A percentile compares a stretch with the other conserved stretches of the same genome.
phyloP scores from a whole-genome alignment of 2,888 invertebrate species.

The Drosophila pseudotakahashii region DNA sequence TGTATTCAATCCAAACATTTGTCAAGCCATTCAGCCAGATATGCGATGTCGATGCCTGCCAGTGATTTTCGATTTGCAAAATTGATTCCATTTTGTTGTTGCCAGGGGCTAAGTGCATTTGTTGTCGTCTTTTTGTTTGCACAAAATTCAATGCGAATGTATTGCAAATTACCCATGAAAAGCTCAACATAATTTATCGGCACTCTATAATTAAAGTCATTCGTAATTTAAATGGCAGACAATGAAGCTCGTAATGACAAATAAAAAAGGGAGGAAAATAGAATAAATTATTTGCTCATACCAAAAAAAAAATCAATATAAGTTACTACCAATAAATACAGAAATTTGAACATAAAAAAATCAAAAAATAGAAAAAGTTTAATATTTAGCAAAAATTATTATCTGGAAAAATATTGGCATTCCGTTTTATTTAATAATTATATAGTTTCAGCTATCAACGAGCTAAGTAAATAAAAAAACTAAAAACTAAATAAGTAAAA shows the following conservation, averaged over 20 bases:
- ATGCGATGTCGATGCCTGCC: constrained; percentile 21
- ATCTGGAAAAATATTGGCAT: neutral
- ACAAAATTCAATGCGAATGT: constrained; percentile 25
- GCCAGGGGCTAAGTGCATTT: constrained; percentile 4
- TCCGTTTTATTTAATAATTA: neutral
- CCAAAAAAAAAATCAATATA: neutral
- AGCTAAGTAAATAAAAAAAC: neutral
- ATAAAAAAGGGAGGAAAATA: neutral
- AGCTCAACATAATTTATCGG: constrained; percentile 22
- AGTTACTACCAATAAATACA: neutral
- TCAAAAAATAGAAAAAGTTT: too few relatives aligned
- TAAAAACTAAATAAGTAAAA: too few relatives aligned
- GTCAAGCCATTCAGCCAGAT: constrained; percentile 39
- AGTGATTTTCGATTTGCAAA: constrained; percentile 27
- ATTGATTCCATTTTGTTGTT: constrained; percentile 30
- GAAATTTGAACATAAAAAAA: neutral
- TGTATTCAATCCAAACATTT: constrained; percentile 45
- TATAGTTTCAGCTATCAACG: neutral
- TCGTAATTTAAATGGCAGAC: constrained; percentile 21
- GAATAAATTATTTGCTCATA: neutral
- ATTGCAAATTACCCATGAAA: constrained; percentile 24
- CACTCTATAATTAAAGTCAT: constrained; percentile 23
- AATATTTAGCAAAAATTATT: neutral
- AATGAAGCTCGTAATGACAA: constrained; percentile 7
- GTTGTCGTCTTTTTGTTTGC: constrained; percentile 4